Evolutionary conservation across 2,888 invertebrate genomes (phyloP), one percentile per base, ranked within the genome.

Genomic region (Chesias legatella): DNA sequence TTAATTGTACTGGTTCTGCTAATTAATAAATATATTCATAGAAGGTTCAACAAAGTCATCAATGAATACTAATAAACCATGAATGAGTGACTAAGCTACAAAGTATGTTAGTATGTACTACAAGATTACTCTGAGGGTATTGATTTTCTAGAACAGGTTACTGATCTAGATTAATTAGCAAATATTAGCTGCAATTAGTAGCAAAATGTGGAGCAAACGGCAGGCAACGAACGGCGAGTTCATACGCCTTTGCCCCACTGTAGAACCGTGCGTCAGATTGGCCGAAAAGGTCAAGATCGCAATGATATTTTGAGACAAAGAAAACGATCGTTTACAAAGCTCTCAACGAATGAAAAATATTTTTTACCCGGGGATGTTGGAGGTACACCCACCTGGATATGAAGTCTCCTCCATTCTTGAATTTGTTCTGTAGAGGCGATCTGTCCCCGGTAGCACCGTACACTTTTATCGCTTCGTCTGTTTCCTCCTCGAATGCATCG

Each of bases 401-500:
- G 63, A 72, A 88, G 55, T 88, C 85, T 41, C 58, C 73, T 55
- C 81, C 81, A 75, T 81, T 84, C 66, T 79, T 84, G 47, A 72
- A 78, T 79, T 84, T 85, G 56, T 79, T 83, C 63, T 84, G 80
- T 64, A 93, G 86, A 61, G 94, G 93, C 51, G 93, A 92, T 61
- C 92, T 90, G 73, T 93, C 92, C 51, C 91, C 92, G 32, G 93
- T 93, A 33, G 94, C 91, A 32, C 95, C 95, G 75, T 95, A 95
- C 30, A 95, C 94, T 68, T 93, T 91, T 61, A 95, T 92, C 38
- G 94, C 94, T 72, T 95, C 95, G 66, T 95, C 95, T 30, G 94
- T 94, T 72, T 95, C 95, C 70, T 94, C 94, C 69, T 95, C 94
- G 67, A 95, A 95, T 7, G 94, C 95, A 77, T 95, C 94, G 77